Percentiles rank a stretch among this genome's conserved stretches.
phyloP scores from a whole-genome alignment of 2,113 vertebrate species.

The Formicarius rufipectus region DNA sequence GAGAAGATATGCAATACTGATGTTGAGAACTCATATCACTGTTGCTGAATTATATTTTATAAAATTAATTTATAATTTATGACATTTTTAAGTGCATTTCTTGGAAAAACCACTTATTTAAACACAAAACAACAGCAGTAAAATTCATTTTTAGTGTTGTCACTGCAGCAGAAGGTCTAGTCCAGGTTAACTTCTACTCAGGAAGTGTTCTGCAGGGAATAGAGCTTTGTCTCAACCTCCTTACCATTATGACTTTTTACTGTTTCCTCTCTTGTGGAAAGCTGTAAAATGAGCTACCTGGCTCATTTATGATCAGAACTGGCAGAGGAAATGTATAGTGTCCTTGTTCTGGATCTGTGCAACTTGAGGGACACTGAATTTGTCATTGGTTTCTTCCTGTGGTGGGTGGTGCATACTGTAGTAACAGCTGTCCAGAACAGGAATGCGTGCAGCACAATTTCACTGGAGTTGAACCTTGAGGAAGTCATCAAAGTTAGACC shows the following conservation, averaged over 20 bases:
- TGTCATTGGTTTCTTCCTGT: not conserved
- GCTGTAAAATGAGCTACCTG: not conserved
- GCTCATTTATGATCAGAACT: not conserved
- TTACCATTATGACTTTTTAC: not conserved
- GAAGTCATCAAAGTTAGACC: not conserved
- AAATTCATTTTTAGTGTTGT: not conserved
- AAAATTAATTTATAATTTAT: not conserved
- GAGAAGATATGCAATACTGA: not conserved
- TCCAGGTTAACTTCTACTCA: not conserved
- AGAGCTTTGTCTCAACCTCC: not conserved
- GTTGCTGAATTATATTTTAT: not conserved
- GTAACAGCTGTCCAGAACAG: fast-evolving
- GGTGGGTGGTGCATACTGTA: not conserved
- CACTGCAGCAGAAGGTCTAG: not conserved
- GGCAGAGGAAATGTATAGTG: not conserved
- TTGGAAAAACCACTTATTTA: not conserved
- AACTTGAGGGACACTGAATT: not conserved
- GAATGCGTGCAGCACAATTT: fast-evolving
- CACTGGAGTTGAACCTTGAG: not conserved
- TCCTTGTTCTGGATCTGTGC: not conserved
- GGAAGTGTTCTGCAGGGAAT: not conserved
- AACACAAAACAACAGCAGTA: not conserved
- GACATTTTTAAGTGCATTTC: not conserved
- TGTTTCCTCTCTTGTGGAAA: not conserved
- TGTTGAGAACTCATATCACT: not conserved